These are phyloP conservation scores for Drosophila crucigera DNA, from an alignment of 2,888 invertebrate species.

Conservation along the genomic window DNA sequence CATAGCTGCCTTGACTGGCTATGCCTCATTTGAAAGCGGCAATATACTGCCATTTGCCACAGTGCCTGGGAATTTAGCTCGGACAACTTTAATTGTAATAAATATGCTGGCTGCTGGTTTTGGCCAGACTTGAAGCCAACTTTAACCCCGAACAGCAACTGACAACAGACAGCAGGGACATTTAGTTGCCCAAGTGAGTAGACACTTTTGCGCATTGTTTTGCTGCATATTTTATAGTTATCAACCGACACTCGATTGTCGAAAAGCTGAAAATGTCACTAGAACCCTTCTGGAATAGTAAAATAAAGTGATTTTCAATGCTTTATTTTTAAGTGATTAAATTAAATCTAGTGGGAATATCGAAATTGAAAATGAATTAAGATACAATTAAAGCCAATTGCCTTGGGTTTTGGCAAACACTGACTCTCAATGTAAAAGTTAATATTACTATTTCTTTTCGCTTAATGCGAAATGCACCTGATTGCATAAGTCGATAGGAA, in stretches of 20 bases:
- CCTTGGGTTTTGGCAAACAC: neutral
- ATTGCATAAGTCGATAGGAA: constrained; percentile 11
- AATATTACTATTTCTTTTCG: neutral
- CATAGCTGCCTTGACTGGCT: constrained; percentile 30
- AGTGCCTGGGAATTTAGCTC: constrained; percentile 31
- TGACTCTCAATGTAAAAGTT: neutral
- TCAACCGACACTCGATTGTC: neutral
- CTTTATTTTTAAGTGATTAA: neutral
- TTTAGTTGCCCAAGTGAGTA: constrained; percentile 4
- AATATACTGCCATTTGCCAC: constrained; percentile 32
- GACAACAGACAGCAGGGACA: constrained; percentile 31
- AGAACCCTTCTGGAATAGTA: neutral
- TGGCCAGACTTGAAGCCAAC: constrained; percentile 14
- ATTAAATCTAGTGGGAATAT: neutral
- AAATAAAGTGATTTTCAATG: neutral
- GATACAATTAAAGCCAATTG: neutral
- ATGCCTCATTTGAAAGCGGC: constrained; percentile 71
- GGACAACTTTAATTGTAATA: constrained; percentile 75
- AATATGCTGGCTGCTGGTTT: constrained; percentile 54
- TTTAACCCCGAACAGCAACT: constrained; percentile 24
- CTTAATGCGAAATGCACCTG: neutral
- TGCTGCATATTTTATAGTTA: constrained; percentile 2
- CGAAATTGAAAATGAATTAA: neutral
- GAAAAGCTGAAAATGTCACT: constrained; percentile 6
- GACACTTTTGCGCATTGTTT: constrained; percentile 9